Evolutionary conservation across 2,113 vertebrate genomes (phyloP).

Genomic region (Heterotis niloticus): DNA sequence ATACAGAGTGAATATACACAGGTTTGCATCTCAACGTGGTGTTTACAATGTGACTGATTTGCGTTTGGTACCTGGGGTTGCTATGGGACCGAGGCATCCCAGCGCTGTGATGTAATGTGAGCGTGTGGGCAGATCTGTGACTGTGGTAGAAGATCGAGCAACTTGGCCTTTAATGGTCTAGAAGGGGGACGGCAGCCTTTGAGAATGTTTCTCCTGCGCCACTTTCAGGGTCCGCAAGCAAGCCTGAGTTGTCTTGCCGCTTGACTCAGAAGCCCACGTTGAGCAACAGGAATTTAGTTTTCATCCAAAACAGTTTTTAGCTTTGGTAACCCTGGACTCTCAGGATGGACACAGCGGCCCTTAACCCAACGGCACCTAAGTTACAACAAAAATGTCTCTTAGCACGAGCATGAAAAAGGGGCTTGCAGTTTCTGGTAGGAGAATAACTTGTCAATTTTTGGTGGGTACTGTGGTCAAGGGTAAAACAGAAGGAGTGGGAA

Average conservation of each 20-base stretch:
- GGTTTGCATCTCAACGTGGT: too few species aligned
- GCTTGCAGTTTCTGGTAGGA: too few species aligned
- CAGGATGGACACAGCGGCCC: too few species aligned
- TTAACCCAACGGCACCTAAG: too few species aligned
- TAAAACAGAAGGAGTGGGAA: too few species aligned
- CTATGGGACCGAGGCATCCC: slow-evolving; percentile 44
- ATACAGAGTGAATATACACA: too few species aligned
- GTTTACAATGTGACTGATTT: too few species aligned
- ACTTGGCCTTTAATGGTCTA: slow-evolving; percentile 65
- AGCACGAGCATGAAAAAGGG: too few species aligned
- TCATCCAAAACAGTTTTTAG: background rate
- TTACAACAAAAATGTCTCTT: too few species aligned
- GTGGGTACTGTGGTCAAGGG: too few species aligned
- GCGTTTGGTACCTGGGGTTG: slow-evolving; percentile 42
- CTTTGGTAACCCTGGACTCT: background rate
- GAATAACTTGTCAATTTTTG: too few species aligned
- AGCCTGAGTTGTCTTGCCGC: slow-evolving; percentile 39
- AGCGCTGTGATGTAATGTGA: slow-evolving; percentile 31
- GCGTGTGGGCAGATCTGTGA: slow-evolving; percentile 46
- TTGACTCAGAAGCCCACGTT: slow-evolving; percentile 42
- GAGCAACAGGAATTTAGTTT: background rate
- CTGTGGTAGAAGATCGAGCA: slow-evolving; percentile 62
- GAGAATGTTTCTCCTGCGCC: slow-evolving; percentile 73
- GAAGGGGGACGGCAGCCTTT: slow-evolving; percentile 62
- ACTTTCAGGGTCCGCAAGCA: slow-evolving; percentile 56